Evolutionary conservation across 2,888 invertebrate species (phyloP).

Genomic region (Parnassius smintheus): DNA sequence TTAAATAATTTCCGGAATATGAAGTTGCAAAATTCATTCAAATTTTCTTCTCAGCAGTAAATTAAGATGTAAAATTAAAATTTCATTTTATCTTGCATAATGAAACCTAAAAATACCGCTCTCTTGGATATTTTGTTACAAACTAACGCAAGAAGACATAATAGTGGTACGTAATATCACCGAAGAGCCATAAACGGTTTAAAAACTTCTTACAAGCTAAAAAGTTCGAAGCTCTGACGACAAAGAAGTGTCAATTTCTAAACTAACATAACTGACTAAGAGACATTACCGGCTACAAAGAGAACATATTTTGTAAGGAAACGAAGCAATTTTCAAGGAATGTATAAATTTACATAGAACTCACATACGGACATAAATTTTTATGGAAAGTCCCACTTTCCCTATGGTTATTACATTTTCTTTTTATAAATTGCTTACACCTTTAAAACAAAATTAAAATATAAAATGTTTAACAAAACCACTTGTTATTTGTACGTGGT

Average conservation of each 20-base stretch:
- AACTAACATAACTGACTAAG: conserved; percentile 22
- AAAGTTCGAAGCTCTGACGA: conserved; percentile 7
- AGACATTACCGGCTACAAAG: conserved; percentile 11
- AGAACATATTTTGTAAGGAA: conserved; percentile 16
- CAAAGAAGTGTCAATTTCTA: conserved; percentile 22
- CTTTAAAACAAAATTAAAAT: not conserved
- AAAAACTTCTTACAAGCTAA: conserved; percentile 18
- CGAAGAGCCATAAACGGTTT: conserved; percentile 24
- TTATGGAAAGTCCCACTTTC: conserved; percentile 6
- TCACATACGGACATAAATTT: conserved; percentile 17
- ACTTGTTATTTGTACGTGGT: too few species aligned
- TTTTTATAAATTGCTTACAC: conserved; percentile 1
- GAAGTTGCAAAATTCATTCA: too few species aligned
- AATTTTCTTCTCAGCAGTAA: too few species aligned
- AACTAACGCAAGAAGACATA: conserved; percentile 5
- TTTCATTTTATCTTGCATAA: not conserved
- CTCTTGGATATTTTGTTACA: conserved; percentile 18
- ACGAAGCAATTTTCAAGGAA: conserved; percentile 18
- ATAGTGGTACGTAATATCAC: conserved; percentile 17
- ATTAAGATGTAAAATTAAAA: too few species aligned
- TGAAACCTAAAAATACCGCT: conserved; percentile 7
- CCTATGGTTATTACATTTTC: not conserved
- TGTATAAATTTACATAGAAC: conserved; percentile 19
- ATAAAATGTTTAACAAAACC: too few species aligned
- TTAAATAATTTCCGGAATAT: too few species aligned